Evolutionary conservation across 2,888 invertebrate genomes (phyloP), one percentile per base, ranked within the genome.

Genomic region (Petrolisthes manimaculis): DNA sequence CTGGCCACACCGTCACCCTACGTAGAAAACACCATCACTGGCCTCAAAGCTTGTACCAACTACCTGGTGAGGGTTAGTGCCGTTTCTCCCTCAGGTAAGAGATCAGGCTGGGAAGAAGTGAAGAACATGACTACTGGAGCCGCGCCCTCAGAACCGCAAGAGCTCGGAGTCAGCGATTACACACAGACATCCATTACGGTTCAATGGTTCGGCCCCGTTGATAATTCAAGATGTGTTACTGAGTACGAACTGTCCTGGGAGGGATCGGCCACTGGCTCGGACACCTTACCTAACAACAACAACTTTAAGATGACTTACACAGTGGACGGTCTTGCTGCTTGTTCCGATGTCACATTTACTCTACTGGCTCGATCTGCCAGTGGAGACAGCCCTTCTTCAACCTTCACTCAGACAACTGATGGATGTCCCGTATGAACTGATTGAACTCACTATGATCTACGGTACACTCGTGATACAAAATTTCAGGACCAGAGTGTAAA

Each of bases 131-230:
- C 88, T 37, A 18, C n/a, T 12, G 84, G 69, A 24, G 88, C 37
- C 53, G 4, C 53, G 14, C 84, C 88, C 9, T 82, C 82, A 53
- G 84, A 54, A 21, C 80, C 84, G 0, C 84, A 77, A 18, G 55
- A 69, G 5, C 71, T 88, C 5, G 56, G 21, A 56, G 37, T 61
- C 18, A 79, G n/a, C 5, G 80, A 6, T 3, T 24, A 69, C 56
- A 77, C 61, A 2, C 21, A n/a, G 21, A 67, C 55, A 51, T 88
- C 88, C 51, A 53, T 88, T 56, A 71, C 74, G 4, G 54, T 88
- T 8, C 71, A 84, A 5, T 88, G 88, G 88, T 88, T 80, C 84
- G 84, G 80, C 61, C 88, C 88, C 3, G 80, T 21, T 8, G 55
- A 18, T 6, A 88, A 88, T 84, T 21, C 54, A 5, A 37, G 80